Evolutionary conservation across 2,888 invertebrate species (phyloP).

Genomic region (Strigamia transsilvanica): DNA sequence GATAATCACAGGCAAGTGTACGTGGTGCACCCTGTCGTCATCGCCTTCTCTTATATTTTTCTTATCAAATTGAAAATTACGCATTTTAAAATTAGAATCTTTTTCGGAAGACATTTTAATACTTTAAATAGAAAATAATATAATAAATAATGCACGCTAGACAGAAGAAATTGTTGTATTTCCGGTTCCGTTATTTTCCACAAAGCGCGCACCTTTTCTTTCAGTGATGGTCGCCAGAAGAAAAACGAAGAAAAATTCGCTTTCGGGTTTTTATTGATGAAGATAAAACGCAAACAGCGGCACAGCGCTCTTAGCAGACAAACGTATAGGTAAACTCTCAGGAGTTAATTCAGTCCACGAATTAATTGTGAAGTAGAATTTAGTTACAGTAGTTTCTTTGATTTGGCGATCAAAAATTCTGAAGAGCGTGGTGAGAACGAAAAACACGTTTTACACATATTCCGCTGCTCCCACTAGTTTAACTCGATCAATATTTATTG

Average conservation of each 20-base stretch:
- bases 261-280: background rate
- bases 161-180: background rate
- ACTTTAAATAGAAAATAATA: too few relatives aligned
- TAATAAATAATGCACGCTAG: background rate
- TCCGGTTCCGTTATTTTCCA: background rate
- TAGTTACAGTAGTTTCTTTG: background rate
- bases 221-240: background rate
- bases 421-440: too few relatives aligned
- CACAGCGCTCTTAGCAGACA: background rate
- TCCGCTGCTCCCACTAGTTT: too few relatives aligned
- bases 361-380: background rate
- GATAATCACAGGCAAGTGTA: background rate
- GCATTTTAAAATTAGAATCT: too few relatives aligned
- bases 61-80: too few relatives aligned
- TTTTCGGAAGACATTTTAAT: too few relatives aligned
- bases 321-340: background rate
- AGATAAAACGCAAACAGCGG: background rate
- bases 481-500: too few relatives aligned
- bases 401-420: too few relatives aligned
- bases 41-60: too few relatives aligned
- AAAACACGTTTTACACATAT: too few relatives aligned
- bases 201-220: conserved; percentile 8
- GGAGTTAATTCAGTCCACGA: background rate
- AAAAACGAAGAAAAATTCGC: background rate
- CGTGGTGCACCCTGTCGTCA: too few relatives aligned